These are phyloP conservation scores for Callocephalon fimbriatum DNA, from an alignment of 2,113 vertebrate genomes.

Conservation along the genomic window DNA sequence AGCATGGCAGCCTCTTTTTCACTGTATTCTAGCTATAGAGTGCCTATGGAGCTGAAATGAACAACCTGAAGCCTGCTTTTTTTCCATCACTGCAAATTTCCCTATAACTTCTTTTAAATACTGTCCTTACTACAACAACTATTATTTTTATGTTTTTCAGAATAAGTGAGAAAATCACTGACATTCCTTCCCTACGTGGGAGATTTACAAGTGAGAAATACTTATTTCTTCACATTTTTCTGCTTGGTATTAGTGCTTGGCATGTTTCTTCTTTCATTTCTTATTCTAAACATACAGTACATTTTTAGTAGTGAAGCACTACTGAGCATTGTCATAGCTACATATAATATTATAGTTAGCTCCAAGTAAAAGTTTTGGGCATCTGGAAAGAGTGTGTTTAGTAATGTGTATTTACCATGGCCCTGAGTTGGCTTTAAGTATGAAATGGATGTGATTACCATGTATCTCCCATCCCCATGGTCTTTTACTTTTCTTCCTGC, in stretches of 20 bases:
- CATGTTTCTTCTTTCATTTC: not conserved
- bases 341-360: not conserved
- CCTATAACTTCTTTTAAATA: not conserved
- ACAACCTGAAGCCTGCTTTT: not conserved
- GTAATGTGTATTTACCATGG: not conserved
- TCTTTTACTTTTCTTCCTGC: not conserved
- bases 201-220: not conserved
- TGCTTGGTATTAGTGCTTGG: not conserved
- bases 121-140: not conserved
- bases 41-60: not conserved
- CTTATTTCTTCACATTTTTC: not conserved
- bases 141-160: constrained; percentile 5
- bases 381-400: not conserved
- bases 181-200: not conserved
- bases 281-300: not conserved
- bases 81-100: not conserved
- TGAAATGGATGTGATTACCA: not conserved
- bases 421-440: not conserved
- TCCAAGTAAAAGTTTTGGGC: not conserved
- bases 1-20: not conserved
- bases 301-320: not conserved
- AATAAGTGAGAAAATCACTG: not conserved
- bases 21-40: not conserved
- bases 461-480: accelerated
- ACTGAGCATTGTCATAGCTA: not conserved